Evolutionary conservation across 2,888 invertebrate species (phyloP), one percentile per base, ranked within the genome.

Genomic region (Dyspetes luteomarginatus): DNA sequence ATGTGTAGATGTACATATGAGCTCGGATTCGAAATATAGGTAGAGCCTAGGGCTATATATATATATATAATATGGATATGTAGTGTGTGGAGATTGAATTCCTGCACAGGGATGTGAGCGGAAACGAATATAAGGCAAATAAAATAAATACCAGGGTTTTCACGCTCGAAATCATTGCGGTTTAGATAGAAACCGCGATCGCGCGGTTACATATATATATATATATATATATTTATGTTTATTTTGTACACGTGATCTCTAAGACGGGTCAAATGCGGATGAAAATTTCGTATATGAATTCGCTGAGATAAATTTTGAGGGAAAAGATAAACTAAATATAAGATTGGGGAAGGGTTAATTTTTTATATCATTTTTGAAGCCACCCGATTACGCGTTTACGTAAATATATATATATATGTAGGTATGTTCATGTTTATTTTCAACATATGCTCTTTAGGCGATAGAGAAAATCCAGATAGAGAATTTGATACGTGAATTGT

Each of bases 41-140:
- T 72, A 52, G 30, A 58, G 24, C 56, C 64, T 19, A 36, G 45
- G 24, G 60, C 50, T 45, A 9, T 19, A 48, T 26, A 45, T 48
- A 58, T 26, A 4, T 36, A n/a, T 19, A 56, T 69, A 19, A 69
- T 60, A 50, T 56, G 24, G 4, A 19, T 12, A 0, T 55, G 9
- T 41, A 55, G 15, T 36, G 36, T 36, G 12, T 83, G 75, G 81
- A 86, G 89, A 90, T 89, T 89, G 88, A 90, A 90, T 89, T 89
- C 88, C 88, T 83, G 85, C 87, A 85, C 86, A 83, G 83, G 83
- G 84, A 84, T 83, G 85, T 85, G 86, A 86, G 84, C 81, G 30
- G 84, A 89, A 90, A 88, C 88, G 88, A 90, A 89, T 71, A 71
- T 88, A 88, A 88, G 88, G 88, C 87, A 85, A 90, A 90, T 89